Percentiles rank a stretch among this genome's conserved stretches.
These are phyloP conservation scores for Glareola pratincola DNA, from an alignment of 2,113 vertebrate species.

Conservation along the genomic window DNA sequence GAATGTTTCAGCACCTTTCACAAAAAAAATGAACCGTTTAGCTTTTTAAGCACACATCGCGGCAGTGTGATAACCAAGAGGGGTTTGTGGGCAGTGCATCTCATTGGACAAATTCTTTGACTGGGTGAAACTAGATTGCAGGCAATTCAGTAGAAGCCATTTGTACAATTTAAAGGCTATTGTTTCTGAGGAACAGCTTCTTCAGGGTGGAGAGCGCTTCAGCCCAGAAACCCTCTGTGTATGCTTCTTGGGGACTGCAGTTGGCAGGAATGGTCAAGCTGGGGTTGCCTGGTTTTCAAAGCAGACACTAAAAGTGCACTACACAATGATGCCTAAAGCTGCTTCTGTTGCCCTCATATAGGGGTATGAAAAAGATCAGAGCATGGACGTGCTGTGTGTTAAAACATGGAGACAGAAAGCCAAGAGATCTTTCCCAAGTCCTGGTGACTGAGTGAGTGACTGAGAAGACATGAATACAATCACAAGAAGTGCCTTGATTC, in stretches of 20 bases:
- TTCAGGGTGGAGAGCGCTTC: neutral
- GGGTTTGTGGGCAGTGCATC: neutral
- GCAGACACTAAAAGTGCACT: neutral
- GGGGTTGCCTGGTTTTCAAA: neutral
- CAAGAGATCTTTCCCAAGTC: neutral
- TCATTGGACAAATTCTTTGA: neutral
- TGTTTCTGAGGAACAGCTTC: neutral
- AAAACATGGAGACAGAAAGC: neutral
- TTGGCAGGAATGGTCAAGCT: neutral
- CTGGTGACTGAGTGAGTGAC: fast-evolving
- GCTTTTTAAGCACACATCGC: neutral
- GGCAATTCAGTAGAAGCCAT: neutral
- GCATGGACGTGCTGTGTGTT: fast-evolving
- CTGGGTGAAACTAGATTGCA: neutral
- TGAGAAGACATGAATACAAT: neutral
- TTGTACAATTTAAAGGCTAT: neutral
- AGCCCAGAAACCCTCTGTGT: neutral
- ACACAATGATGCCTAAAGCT: fast-evolving
- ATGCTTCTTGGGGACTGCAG: neutral
- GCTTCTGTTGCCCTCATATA: neutral
- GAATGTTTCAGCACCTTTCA: neutral
- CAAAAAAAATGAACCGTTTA: neutral
- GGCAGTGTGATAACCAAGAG: neutral
- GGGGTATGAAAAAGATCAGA: neutral
- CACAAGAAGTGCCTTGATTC: neutral